Evolutionary conservation across 2,888 invertebrate genomes (phyloP), one percentile per base, ranked within the genome.

Genomic region (Acanthosepion pharaonis): DNA sequence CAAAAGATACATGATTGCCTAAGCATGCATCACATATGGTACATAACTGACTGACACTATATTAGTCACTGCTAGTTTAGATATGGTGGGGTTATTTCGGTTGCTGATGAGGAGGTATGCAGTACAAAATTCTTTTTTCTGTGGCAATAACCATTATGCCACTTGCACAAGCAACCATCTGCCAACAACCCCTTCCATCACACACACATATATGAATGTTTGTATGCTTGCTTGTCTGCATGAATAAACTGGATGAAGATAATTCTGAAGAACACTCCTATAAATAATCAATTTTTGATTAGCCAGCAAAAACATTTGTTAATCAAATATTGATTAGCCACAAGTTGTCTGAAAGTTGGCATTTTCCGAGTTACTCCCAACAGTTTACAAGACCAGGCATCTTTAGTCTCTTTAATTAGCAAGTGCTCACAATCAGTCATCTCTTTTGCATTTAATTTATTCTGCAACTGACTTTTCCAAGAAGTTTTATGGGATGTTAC

Each of bases 211-310:
- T 42, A 2, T 42, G 42, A 42, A 42, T 59, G 25, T 78, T 9
- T 78, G 11, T 9, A 78, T n/a, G 78, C 11, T 64, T 5, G 78
- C 11, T 15, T n/a, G n/a, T n/a, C n/a, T 78, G 78, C 78, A 33
- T n/a, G n/a, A 78, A 33, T 78, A 78, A 78, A 11, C 78, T 78
- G n/a, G n/a, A 78, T 78, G 78, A 78, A 78, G 78, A n/a, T 78
- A 33, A 78, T 78, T 78, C n/a, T 15, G 78, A 33, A n/a, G n/a
- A 78, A 9, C 78, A 78, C 78, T 78, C 78, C 78, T 78, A 8
- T 78, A 78, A 78, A 78, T 78, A 78, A 78, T 78, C 78, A 78
- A 78, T 78, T n/a, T 78, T 78, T 78, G 78, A 78, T 78, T 33
- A 78, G 78, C 78, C n/a, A 78, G 33, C 78, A 78, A n/a, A 78